These are phyloP conservation scores for Tor tambroides DNA, from an alignment of 2,113 vertebrate genomes.

Conservation along the genomic window DNA sequence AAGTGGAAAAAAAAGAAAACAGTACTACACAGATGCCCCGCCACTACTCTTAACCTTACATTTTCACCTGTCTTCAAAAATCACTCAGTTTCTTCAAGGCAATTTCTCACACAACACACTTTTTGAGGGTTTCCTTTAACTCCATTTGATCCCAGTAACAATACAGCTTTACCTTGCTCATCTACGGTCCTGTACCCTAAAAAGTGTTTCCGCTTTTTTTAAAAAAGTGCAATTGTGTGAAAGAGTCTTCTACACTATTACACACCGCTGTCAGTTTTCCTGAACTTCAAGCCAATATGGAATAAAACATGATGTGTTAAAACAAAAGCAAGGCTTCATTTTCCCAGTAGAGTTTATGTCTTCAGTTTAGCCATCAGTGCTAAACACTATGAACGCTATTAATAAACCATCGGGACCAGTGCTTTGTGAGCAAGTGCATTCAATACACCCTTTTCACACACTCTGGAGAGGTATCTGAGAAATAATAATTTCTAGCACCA, in stretches of 20 bases:
- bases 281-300: slow-evolving; percentile 1
- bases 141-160: slow-evolving; percentile 10
- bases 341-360: not conserved
- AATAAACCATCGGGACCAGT: slow-evolving; percentile 10
- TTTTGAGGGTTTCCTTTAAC: slow-evolving; percentile 20
- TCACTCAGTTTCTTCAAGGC: slow-evolving; percentile 38
- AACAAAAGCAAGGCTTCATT: not conserved
- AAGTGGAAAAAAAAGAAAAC: not conserved
- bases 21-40: not conserved
- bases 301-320: slow-evolving; percentile 33
- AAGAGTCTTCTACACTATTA: slow-evolving; percentile 12
- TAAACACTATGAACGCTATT: not conserved
- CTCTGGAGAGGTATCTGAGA: not conserved
- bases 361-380: not conserved
- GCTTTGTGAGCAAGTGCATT: slow-evolving; percentile 19
- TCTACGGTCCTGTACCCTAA: slow-evolving; percentile 25
- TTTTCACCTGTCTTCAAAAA: slow-evolving; percentile 31
- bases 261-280: slow-evolving; percentile 1
- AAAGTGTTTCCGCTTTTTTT: not conserved
- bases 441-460: slow-evolving; percentile 26
- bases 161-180: slow-evolving; percentile 16
- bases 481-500: slow-evolving; percentile 9
- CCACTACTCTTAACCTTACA: slow-evolving; percentile 10
- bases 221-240: slow-evolving; percentile 29
- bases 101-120: slow-evolving; percentile 24